Evolutionary conservation across 2,888 invertebrate species (phyloP).

Genomic region (Osmoderma eremita): DNA sequence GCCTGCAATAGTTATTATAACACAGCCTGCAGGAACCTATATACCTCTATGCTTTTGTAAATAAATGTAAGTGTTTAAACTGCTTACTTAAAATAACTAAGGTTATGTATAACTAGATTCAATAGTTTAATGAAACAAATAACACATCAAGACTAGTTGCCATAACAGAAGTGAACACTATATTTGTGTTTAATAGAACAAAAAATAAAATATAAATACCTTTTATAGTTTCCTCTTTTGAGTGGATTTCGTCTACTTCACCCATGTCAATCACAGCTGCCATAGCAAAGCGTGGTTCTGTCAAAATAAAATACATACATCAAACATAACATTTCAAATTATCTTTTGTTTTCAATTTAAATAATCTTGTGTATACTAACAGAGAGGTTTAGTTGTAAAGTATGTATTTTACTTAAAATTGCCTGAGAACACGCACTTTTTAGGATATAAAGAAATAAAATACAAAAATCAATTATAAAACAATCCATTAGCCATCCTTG

Average conservation of each 20-base stretch:
- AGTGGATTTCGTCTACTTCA: slow-evolving; percentile 62
- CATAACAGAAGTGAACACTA: neutral
- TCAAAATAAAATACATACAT: slow-evolving; percentile 39
- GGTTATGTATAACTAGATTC: slow-evolving; percentile 4
- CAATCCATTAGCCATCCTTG: neutral
- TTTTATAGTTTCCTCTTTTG: slow-evolving; percentile 59
- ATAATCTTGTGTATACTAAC: neutral
- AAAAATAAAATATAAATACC: slow-evolving; percentile 43
- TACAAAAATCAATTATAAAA: slow-evolving; percentile 3
- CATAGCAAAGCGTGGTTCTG: slow-evolving; percentile 55
- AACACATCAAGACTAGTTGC: neutral
- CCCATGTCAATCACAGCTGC: slow-evolving; percentile 63
- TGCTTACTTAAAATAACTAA: slow-evolving; percentile 4
- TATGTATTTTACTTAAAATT: neutral
- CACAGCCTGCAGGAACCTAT: neutral
- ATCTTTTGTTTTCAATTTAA: slow-evolving; percentile 36
- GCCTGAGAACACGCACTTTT: too few relatives aligned
- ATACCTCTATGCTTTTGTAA: neutral
- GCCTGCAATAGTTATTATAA: neutral
- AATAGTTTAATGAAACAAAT: neutral
- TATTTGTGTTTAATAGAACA: neutral
- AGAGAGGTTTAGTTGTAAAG: neutral
- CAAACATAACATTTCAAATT: slow-evolving; percentile 10
- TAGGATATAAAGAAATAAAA: neutral
- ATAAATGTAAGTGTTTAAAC: too few relatives aligned